Base-by-base conservation (phyloP, 2,113 vertebrate species). In the Hystrix brachyura region DNA sequence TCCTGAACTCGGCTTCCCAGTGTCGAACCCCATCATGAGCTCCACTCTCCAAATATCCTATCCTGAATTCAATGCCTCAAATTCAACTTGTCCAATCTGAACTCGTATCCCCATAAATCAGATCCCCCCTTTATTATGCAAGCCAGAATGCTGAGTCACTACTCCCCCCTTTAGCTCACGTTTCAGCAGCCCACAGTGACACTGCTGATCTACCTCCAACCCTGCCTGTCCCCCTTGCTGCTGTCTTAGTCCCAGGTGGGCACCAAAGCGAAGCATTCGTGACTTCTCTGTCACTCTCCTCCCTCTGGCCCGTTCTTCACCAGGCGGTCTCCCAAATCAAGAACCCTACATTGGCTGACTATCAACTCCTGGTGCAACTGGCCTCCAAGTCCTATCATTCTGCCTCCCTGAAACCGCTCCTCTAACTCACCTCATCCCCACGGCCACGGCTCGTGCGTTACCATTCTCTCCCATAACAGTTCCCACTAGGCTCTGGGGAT, bases 1-100 rank as follows among this genome's bases (percentile, higher is more conserved):
- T 55, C 8, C 34, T 25, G 46, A 27, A n/a, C 25, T 14, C 25
- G 27, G 15, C n/a, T 65, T 79, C 55, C 32, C 11, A 27, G 32
- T 0, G 14, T 6, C 4, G 48, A 60, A 8, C 64, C 7, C 14
- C 14, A 1, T 59, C 12, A 38, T 15, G 27, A 80, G 62, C 5
- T 3, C 79, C 62, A 5, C 32, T 2, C 12, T 51, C 32, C 43
- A 17, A n/a, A 60, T 1, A 4, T 8, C 17, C 1, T 1, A 15
- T 79, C 74, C 7, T 0, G 0, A 46, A 79, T 48, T 38, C 32
- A 43, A 79, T 14, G 29, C 29, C n/a, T 90, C 84, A 62, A 18
- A 74, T 38, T 65, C 88, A 76, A 34, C 57, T 43, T 1, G 7
- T 13, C 57, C 43, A 38, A 53, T 67, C 21, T 62, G 80, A 89